Percentiles rank a stretch among this genome's conserved stretches.
phyloP scores from a whole-genome alignment of 2,888 invertebrate species.

The Hylaea fasciaria region DNA sequence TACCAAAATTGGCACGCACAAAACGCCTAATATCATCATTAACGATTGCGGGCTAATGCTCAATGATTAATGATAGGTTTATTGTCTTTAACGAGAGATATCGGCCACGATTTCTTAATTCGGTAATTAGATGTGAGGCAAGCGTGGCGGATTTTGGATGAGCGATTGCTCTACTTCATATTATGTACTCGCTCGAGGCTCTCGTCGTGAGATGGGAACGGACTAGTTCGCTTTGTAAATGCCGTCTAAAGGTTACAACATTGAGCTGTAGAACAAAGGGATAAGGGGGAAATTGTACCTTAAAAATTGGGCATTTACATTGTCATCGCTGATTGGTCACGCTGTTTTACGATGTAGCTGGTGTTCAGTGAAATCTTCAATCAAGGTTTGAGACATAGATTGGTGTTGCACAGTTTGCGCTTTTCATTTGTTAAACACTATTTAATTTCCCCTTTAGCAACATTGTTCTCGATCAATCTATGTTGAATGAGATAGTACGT shows the following conservation, averaged over 20 bases:
- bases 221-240: neutral
- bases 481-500: no score
- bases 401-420: no score
- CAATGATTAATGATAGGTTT: conserved; percentile 80
- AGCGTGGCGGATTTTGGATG: conserved; percentile 58
- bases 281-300: no score
- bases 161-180: conserved; percentile 52
- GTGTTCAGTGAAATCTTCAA: no score
- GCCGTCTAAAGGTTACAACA: neutral
- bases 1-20: conserved; percentile 58
- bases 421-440: no score
- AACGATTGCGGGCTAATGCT: conserved; percentile 76
- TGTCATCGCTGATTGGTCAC: no score
- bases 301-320: no score
- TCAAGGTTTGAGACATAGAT: no score
- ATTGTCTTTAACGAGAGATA: conserved; percentile 78
- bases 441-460: no score
- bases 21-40: conserved; percentile 79
- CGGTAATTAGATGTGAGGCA: conserved; percentile 78
- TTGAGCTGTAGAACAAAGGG: neutral
- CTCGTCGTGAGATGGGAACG: conserved; percentile 16
- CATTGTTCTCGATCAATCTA: no score
- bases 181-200: conserved; percentile 17
- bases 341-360: no score
- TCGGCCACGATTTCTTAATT: conserved; percentile 81